phyloP scores from a whole-genome alignment of 2,113 vertebrate species.

The Euleptes europaea region DNA sequence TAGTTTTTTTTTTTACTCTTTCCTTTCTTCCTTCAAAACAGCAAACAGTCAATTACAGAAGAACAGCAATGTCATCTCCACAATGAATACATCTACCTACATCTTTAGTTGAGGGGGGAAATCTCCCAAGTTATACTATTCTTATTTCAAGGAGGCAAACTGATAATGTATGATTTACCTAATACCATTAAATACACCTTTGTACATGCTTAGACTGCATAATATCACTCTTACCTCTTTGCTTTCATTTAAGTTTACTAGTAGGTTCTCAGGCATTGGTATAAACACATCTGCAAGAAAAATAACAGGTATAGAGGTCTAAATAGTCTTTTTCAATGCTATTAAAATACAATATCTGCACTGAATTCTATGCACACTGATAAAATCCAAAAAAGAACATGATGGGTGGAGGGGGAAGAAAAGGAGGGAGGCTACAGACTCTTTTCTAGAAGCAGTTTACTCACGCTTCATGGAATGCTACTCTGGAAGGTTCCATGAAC shows the following conservation, averaged over 20 bases:
- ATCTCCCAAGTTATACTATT: background rate
- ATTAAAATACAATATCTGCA: background rate
- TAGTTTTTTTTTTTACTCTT: background rate
- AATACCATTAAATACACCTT: background rate
- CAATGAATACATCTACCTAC: background rate
- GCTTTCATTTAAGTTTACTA: conserved; percentile 97
- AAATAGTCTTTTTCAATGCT: background rate
- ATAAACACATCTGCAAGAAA: conserved; percentile 92
- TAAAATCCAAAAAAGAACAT: background rate
- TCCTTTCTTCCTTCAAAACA: background rate
- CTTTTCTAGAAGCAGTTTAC: background rate
- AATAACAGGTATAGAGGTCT: background rate
- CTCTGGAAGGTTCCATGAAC: background rate
- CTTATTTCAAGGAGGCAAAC: background rate
- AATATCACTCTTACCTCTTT: conserved; percentile 88
- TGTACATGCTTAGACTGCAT: background rate
- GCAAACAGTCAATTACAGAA: background rate
- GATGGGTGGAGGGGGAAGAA: background rate
- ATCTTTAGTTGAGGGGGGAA: background rate
- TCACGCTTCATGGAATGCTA: background rate
- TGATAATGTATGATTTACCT: background rate
- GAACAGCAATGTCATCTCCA: background rate
- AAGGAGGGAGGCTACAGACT: background rate
- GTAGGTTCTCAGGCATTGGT: conserved; percentile 95
- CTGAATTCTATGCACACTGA: background rate